Percentiles rank a stretch among this genome's conserved stretches.
These are phyloP conservation scores for Meloidogyne hapla DNA, from an alignment of 1,140 invertebrate species.

Conservation along the genomic window DNA sequence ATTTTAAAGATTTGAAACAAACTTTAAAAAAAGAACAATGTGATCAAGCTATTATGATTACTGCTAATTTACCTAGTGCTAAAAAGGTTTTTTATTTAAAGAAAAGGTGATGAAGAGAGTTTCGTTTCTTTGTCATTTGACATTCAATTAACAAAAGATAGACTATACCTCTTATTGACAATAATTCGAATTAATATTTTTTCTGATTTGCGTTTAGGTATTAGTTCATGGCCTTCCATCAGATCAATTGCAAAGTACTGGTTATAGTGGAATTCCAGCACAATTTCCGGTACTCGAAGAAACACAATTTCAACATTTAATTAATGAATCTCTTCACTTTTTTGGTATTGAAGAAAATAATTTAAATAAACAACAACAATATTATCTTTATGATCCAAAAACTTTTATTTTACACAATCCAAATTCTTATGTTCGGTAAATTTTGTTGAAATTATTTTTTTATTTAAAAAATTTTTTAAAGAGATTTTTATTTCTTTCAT, in stretches of 20 bases:
- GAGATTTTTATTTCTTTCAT: slow-evolving; percentile 98
- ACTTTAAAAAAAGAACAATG: slow-evolving; percentile 97
- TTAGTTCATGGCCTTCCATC: slow-evolving; percentile 87
- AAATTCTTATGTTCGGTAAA: slow-evolving; percentile 46
- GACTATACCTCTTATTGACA: no score
- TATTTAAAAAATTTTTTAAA: slow-evolving; percentile 15
- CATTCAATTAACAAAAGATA: no score
- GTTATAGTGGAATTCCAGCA: slow-evolving; percentile 84
- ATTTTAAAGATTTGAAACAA: slow-evolving; percentile 99
- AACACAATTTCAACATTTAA: slow-evolving; percentile 91
- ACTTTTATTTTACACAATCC: slow-evolving; percentile 76
- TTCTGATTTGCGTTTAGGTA: no score
- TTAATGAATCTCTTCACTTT: slow-evolving; percentile 92
- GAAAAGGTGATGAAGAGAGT: no score
- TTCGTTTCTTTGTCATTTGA: no score
- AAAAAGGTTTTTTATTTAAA: slow-evolving; percentile 92
- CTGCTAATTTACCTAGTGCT: slow-evolving; percentile 95
- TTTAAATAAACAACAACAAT: slow-evolving; percentile 72
- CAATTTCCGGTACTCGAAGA: slow-evolving; percentile 98
- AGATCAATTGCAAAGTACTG: slow-evolving; percentile 67
- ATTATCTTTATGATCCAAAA: slow-evolving; percentile 94
- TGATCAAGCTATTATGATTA: slow-evolving; percentile 89
- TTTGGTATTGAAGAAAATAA: slow-evolving; percentile 86
- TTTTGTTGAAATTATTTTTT: background rate
- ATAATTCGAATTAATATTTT: no score